A percentile compares a stretch with the other conserved stretches of the same genome.
These are phyloP conservation scores for Catharus minimus DNA, from an alignment of 2,113 vertebrate species.

Conservation along the genomic window DNA sequence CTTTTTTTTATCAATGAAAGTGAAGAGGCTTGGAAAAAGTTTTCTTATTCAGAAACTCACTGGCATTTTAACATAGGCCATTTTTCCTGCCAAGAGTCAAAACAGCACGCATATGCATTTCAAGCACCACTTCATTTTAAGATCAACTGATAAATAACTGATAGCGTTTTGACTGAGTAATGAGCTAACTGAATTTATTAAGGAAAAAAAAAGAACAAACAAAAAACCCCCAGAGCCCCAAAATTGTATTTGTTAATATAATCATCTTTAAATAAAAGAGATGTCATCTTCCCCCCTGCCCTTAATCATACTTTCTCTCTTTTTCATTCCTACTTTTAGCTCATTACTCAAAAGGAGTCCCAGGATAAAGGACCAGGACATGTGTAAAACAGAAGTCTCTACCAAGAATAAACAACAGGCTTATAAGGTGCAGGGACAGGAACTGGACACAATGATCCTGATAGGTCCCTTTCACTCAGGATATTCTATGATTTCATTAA, in stretches of 20 bases:
- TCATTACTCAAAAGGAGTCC: neutral
- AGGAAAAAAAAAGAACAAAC: fast-evolving
- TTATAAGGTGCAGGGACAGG: neutral
- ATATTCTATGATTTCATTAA: neutral
- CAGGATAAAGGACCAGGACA: neutral
- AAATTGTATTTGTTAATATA: neutral
- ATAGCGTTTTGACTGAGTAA: neutral
- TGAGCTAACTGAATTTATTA: neutral
- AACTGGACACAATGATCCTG: neutral
- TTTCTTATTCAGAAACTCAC: neutral
- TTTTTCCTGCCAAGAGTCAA: neutral
- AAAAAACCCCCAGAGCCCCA: neutral
- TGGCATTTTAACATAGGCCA: neutral
- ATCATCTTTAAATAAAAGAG: neutral
- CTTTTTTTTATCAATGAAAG: neutral
- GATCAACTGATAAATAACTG: neutral
- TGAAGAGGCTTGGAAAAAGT: neutral
- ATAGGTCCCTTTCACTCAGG: neutral
- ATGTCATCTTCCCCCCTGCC: neutral
- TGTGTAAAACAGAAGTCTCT: neutral
- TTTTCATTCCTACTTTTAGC: neutral
- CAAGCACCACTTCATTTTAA: neutral
- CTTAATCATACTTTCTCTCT: neutral
- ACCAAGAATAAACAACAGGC: neutral
- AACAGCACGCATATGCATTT: neutral